phyloP scores from a whole-genome alignment of 2,797 vertebrate genomes.

The Mus minutoides region DNA sequence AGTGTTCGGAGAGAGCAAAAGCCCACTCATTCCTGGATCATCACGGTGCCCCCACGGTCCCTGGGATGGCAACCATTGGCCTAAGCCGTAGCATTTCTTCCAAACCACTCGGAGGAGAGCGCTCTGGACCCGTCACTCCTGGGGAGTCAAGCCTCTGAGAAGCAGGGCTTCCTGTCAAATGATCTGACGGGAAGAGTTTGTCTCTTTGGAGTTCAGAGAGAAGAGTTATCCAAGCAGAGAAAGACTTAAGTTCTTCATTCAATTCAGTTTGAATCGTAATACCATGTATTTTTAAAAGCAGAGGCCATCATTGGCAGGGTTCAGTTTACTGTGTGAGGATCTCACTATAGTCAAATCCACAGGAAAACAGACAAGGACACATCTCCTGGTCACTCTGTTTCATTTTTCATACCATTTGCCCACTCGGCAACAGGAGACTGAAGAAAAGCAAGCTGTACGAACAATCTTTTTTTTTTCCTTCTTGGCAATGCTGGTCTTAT shows the following conservation, averaged over 20 bases:
- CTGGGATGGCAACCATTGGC: neutral
- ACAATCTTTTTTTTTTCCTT: neutral
- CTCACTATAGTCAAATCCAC: neutral
- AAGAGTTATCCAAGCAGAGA: neutral
- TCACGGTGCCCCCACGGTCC: neutral
- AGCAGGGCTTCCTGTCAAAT: neutral
- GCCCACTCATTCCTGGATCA: neutral
- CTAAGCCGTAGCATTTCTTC: neutral
- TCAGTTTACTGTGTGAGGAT: neutral
- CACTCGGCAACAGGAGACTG: neutral
- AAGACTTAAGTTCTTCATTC: neutral
- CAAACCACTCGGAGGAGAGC: neutral
- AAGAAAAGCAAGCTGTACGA: neutral
- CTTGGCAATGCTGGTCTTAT: neutral
- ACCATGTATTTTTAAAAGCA: neutral
- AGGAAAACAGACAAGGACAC: neutral
- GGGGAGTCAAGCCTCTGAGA: neutral
- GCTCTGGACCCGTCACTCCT: neutral
- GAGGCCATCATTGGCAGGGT: neutral
- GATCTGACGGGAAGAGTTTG: neutral
- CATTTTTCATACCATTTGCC: neutral
- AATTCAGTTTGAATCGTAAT: neutral
- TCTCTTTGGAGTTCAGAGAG: conserved; percentile 9
- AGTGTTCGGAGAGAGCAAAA: neutral
- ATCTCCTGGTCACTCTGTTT: neutral